Conservation (phyloP, 2,797 vertebrate species). For the Acridotheres tristis region DNA sequence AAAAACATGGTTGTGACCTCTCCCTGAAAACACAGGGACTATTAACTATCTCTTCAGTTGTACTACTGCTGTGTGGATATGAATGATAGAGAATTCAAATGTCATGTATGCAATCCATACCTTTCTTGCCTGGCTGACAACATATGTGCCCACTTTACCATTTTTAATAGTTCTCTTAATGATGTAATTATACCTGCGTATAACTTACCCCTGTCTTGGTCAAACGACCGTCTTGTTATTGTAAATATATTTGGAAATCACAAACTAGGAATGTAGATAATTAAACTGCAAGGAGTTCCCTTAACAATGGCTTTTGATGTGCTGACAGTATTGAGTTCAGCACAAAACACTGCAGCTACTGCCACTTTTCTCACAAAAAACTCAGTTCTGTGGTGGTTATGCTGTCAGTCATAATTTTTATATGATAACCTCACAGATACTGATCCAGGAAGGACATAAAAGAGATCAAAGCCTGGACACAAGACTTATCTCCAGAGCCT, state of each 20-base stretch:
- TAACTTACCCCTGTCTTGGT: background rate
- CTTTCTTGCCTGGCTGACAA: background rate
- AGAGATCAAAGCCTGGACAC: background rate
- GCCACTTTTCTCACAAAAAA: background rate
- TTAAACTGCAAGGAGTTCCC: background rate
- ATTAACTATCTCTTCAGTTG: background rate
- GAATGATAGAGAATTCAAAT: background rate
- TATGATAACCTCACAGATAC: background rate
- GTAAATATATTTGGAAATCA: background rate
- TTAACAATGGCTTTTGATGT: background rate
- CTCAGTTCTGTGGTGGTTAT: background rate
- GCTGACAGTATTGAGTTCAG: background rate
- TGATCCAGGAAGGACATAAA: background rate
- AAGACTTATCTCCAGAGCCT: background rate
- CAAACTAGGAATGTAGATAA: background rate
- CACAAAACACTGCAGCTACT: background rate
- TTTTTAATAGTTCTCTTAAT: background rate
- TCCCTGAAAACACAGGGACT: background rate
- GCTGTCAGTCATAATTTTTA: background rate
- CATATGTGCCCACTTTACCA: background rate
- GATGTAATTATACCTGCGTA: background rate
- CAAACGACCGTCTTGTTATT: background rate
- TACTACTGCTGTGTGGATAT: background rate
- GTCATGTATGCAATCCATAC: background rate
- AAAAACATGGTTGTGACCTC: background rate